Percentiles rank a stretch among this genome's conserved stretches.
Conservation (phyloP, 2,113 vertebrate species). For the Entomyzon cyanotis region DNA sequence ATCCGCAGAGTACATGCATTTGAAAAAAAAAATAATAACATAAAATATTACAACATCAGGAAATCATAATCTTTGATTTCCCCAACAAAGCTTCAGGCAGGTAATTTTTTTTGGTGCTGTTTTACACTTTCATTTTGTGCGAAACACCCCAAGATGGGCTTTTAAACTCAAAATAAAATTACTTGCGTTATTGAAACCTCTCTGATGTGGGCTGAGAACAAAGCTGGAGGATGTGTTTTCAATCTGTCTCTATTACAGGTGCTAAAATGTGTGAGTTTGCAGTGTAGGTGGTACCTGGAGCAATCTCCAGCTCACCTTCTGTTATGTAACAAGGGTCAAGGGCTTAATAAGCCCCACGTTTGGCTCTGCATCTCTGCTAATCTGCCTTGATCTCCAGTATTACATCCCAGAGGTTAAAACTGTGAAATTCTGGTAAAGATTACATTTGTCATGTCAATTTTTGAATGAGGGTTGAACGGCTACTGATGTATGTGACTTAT, state of each 20-base stretch:
- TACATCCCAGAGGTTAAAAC: constrained; percentile 4
- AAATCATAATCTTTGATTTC: not conserved
- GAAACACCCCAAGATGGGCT: not conserved
- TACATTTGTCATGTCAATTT: constrained; percentile 19
- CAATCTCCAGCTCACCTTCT: not conserved
- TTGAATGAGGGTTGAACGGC: not conserved
- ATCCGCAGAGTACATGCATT: not conserved
- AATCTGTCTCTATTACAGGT: not conserved
- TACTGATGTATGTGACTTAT: not conserved
- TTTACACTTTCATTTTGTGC: not conserved
- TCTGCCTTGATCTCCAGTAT: not conserved
- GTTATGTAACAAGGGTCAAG: not conserved
- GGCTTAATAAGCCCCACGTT: not conserved
- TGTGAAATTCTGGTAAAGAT: not conserved
- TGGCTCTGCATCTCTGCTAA: constrained; percentile 1
- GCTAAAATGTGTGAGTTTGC: not conserved
- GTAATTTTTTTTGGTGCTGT: not conserved
- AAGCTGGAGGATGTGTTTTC: not conserved
- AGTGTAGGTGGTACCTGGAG: not conserved
- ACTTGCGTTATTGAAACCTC: not conserved
- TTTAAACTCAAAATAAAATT: not conserved
- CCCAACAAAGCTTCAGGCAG: not conserved
- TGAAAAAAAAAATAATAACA: too few species aligned
- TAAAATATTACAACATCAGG: not conserved
- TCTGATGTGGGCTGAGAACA: not conserved